These are phyloP conservation scores for Zosterops japonicus DNA, from an alignment of 2,113 vertebrate species.

Conservation along the genomic window DNA sequence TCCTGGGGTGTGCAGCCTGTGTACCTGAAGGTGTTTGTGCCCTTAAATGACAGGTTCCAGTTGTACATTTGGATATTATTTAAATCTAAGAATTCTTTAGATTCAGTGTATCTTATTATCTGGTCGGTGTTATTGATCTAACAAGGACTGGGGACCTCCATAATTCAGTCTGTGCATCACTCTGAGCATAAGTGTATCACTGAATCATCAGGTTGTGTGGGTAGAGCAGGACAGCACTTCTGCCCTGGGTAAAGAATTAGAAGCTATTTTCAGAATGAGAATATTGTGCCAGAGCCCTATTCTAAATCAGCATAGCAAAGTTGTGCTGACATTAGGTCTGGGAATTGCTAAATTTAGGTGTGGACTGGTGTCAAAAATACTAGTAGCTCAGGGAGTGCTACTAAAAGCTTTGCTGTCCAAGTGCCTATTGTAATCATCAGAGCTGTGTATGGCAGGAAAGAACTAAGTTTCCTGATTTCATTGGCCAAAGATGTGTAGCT, in stretches of 20 bases:
- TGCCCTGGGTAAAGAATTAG: neutral
- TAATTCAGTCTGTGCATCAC: neutral
- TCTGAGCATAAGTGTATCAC: neutral
- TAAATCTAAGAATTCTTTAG: neutral
- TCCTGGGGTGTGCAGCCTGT: neutral
- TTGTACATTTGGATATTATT: neutral
- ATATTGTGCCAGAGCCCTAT: slow-evolving; percentile 31
- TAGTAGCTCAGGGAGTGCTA: neutral
- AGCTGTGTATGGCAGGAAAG: neutral
- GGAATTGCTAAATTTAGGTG: slow-evolving; percentile 51
- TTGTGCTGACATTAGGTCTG: neutral
- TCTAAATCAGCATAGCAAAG: slow-evolving; percentile 35
- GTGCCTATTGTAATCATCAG: neutral
- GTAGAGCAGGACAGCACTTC: neutral
- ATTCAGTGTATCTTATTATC: neutral
- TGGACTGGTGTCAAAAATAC: slow-evolving; percentile 8
- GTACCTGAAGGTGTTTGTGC: neutral
- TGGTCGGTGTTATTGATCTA: neutral
- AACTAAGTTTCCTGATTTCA: neutral
- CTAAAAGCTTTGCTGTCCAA: neutral
- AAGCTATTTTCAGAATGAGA: slow-evolving; percentile 52
- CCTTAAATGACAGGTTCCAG: neutral
- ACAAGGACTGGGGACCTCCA: neutral
- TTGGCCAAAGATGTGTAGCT: neutral
- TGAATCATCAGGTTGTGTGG: neutral